Conservation (phyloP, 2,113 vertebrate genomes). For the Oncorhynchus kisutch region DNA sequence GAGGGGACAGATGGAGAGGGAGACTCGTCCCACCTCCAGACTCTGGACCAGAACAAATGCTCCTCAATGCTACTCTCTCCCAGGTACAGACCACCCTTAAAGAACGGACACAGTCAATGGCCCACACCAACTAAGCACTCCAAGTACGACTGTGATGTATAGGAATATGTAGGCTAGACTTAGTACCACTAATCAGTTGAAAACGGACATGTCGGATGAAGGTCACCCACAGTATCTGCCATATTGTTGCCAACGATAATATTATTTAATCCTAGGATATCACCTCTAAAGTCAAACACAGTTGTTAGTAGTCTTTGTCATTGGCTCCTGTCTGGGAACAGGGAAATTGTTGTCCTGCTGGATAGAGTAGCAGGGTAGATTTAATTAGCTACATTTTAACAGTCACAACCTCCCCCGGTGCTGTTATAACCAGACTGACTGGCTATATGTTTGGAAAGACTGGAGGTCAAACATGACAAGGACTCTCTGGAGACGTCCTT, state of each 20-base stretch:
- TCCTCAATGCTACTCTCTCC: slow-evolving; percentile 82
- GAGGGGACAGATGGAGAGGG: slow-evolving; percentile 47
- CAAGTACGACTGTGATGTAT: too few relatives aligned
- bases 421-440: slow-evolving; percentile 4
- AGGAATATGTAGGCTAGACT: too few relatives aligned
- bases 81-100: slow-evolving; percentile 71
- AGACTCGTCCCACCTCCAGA: slow-evolving; percentile 47
- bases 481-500: slow-evolving; percentile 33
- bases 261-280: slow-evolving; percentile 11
- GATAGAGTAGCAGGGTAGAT: too few relatives aligned
- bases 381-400: background rate
- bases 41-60: slow-evolving; percentile 64
- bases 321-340: too few relatives aligned
- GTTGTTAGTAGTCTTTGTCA: too few relatives aligned
- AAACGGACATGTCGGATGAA: background rate
- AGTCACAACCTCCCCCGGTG: background rate
- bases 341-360: too few relatives aligned
- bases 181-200: background rate
- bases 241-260: slow-evolving; percentile 11
- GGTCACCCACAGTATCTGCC: slow-evolving; percentile 19
- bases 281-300: slow-evolving; percentile 1
- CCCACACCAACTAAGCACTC: background rate
- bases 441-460: slow-evolving; percentile 33
- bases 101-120: too few relatives aligned
- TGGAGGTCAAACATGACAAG: slow-evolving; percentile 49